phyloP scores from a whole-genome alignment of 1,140 invertebrate species.

The Calliopsis andreniformis region DNA sequence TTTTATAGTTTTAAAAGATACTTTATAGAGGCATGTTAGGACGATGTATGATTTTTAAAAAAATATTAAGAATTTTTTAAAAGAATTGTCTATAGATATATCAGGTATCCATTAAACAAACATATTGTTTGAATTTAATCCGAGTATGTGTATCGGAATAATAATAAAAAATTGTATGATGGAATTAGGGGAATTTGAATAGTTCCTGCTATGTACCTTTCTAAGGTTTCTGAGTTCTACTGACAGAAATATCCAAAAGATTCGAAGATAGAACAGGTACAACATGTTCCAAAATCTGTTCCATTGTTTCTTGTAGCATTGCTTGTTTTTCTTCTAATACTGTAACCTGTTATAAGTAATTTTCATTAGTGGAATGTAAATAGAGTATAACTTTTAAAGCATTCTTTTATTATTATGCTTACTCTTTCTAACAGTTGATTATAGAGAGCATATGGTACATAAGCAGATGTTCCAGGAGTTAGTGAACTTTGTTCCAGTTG shows the following conservation, averaged over 20 bases:
- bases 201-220: not conserved
- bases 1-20: slow-evolving; percentile 24
- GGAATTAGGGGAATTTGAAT: slow-evolving; percentile 1
- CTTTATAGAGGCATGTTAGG: slow-evolving; percentile 10
- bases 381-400: too few species aligned
- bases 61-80: slow-evolving; percentile 10
- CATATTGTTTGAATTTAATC: slow-evolving; percentile 2
- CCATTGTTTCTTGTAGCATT: slow-evolving; percentile 73
- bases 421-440: slow-evolving; percentile 78
- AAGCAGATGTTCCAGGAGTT: slow-evolving; percentile 66
- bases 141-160: slow-evolving; percentile 1
- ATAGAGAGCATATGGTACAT: slow-evolving; percentile 78
- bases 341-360: slow-evolving; percentile 68
- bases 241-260: not conserved
- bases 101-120: slow-evolving; percentile 13
- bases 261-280: slow-evolving; percentile 61
- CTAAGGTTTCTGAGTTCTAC: not conserved
- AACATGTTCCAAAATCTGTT: slow-evolving; percentile 74
- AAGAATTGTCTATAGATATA: not conserved
- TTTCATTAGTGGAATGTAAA: not conserved
- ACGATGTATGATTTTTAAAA: slow-evolving; percentile 15
- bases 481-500: slow-evolving; percentile 57
- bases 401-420: slow-evolving; percentile 37
- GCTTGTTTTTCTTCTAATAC: slow-evolving; percentile 76
- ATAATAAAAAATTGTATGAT: not conserved